phyloP scores from a whole-genome alignment of 2,113 vertebrate species.

The Scomber japonicus region DNA sequence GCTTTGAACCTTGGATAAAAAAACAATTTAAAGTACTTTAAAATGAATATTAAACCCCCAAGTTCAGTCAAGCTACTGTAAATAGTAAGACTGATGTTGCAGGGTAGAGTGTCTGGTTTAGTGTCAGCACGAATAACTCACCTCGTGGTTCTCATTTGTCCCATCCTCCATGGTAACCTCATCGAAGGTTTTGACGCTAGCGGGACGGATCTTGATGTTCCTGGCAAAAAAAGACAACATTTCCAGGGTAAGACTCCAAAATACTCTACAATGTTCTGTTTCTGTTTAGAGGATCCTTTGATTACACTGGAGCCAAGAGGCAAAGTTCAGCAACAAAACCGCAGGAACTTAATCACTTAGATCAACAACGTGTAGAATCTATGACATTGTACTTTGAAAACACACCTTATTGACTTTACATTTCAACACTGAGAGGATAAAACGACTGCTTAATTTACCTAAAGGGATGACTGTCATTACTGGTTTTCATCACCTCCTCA shows the following conservation, averaged over 20 bases:
- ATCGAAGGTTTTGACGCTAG: constrained; percentile 93
- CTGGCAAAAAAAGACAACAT: constrained; percentile 65
- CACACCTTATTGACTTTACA: constrained; percentile 62
- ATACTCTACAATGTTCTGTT: constrained; percentile 4
- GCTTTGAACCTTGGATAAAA: background rate
- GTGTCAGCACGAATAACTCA: constrained; percentile 66
- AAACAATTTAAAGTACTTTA: background rate
- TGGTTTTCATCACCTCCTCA: constrained; percentile 78
- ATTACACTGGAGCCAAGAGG: constrained; percentile 17
- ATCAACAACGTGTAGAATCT: constrained; percentile 52
- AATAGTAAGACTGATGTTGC: background rate
- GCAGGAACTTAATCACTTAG: constrained; percentile 66
- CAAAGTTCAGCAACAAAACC: constrained; percentile 55
- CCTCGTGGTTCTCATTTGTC: constrained; percentile 84
- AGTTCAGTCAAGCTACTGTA: background rate
- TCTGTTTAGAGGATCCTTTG: constrained; percentile 33
- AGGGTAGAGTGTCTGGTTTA: background rate
- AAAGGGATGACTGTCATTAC: constrained; percentile 72
- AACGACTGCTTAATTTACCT: constrained; percentile 67
- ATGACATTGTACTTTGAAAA: constrained; percentile 68
- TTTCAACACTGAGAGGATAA: constrained; percentile 67
- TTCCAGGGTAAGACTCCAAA: constrained; percentile 40
- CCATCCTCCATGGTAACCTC: constrained; percentile 89
- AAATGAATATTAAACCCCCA: background rate
- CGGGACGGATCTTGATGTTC: constrained; percentile 89